phyloP scores from a whole-genome alignment of 2,113 vertebrate species.

The Neomonachus schauinslandi region DNA sequence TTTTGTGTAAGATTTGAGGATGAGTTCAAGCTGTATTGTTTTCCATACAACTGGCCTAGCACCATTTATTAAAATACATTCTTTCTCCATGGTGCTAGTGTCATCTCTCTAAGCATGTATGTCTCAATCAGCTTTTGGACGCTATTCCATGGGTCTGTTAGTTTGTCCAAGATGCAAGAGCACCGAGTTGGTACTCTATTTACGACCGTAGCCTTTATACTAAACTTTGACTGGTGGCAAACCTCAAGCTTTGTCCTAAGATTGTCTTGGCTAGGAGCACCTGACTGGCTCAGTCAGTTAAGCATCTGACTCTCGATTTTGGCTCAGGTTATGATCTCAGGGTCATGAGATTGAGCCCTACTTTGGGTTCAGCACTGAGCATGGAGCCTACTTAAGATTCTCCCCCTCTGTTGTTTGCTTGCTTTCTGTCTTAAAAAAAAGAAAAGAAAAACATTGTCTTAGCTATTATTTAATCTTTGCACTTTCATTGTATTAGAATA shows the following conservation, averaged over 20 bases:
- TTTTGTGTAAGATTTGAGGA: neutral
- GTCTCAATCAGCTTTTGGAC: neutral
- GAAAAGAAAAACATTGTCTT: neutral
- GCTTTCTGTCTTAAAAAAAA: neutral
- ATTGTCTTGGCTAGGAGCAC: neutral
- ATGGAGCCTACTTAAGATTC: neutral
- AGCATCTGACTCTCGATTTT: neutral
- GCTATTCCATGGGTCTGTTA: neutral
- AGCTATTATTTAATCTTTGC: neutral
- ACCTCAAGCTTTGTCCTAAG: neutral
- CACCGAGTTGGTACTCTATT: neutral
- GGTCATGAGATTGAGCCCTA: too few relatives aligned
- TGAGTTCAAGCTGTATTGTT: neutral
- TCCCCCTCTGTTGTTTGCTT: neutral
- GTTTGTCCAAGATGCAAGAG: neutral
- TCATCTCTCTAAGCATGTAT: neutral
- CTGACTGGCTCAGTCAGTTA: neutral
- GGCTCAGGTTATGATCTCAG: neutral
- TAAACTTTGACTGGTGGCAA: neutral
- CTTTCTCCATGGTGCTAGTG: neutral
- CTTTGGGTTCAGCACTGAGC: too few relatives aligned
- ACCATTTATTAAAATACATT: neutral
- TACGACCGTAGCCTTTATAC: neutral
- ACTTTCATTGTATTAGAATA: neutral
- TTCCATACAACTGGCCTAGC: neutral